Evolutionary conservation across 2,888 invertebrate species (phyloP), one percentile per base, ranked within the genome.

Genomic region (Oasisia sp.): DNA sequence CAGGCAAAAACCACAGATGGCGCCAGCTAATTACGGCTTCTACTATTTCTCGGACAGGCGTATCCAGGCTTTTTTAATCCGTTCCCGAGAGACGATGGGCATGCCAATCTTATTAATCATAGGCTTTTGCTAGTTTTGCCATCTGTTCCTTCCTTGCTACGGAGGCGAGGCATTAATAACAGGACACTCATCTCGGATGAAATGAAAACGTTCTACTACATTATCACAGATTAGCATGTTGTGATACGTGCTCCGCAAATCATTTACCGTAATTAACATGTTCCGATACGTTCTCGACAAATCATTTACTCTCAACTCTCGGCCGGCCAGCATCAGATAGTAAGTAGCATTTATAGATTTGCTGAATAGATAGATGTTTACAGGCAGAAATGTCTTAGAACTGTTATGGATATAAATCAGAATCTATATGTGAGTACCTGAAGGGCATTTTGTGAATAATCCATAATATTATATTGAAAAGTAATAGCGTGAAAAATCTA

Each of bases 1-100:
- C 74, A 74, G 27, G 74, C 74, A 74, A 74, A 74, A 74, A 74
- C 74, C 74, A 74, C 74, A 74, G 74, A 74, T 74, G 74, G 74
- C n/a, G 74, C 27, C 74, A 74, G n/a, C 27, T 74, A 74, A 74
- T 74, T 74, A 74, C 27, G 74, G 74, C 74, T 74, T 74, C 74
- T 74, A 27, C 74, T 74, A 74, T 74, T 74, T 74, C 74, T 74
- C 27, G 74, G 74, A 74, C 74, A 74, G 74, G 27, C 7, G 74
- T 74, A 74, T 74, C 74, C 74, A 74, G 74, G 74, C 0, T 19
- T 74, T 74, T 74, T 74, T 74, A 74, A 74, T 74, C 74, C 74
- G 5, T 74, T 27, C 74, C 74, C 7, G 7, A 74, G 74, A 74
- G 74, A 74, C 7, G 74, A 27, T 74, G 19, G 74, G 74, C 74